A percentile compares a stretch with the other conserved stretches of the same genome.
phyloP scores from a whole-genome alignment of 2,888 invertebrate genomes.

The Nudaria mundana region DNA sequence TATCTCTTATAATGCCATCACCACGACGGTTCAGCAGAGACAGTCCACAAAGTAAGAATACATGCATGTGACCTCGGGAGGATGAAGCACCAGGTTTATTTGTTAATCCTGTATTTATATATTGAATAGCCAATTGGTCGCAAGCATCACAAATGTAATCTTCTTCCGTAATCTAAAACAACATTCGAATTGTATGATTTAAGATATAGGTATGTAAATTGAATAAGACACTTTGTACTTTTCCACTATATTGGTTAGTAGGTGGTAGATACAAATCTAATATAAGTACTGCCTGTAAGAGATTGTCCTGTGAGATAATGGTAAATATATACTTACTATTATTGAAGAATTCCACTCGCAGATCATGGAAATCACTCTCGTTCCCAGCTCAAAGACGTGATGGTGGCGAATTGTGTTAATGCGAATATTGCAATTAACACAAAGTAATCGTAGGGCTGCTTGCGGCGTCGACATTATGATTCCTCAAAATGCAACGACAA shows the following conservation, averaged over 20 bases:
- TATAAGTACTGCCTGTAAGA: no score
- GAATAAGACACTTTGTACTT: no score
- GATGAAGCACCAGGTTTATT: background rate
- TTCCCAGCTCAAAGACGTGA: background rate
- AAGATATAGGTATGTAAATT: no score
- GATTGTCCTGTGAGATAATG: no score
- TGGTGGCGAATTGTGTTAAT: background rate
- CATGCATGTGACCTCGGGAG: background rate
- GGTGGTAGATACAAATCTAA: no score
- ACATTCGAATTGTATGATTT: no score
- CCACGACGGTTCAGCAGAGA: background rate
- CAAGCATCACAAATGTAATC: background rate
- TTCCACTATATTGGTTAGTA: no score
- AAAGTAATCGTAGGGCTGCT: background rate
- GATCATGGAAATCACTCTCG: background rate
- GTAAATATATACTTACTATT: background rate
- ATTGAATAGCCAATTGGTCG: background rate
- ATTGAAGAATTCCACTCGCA: background rate
- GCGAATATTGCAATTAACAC: background rate
- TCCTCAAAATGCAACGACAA: background rate
- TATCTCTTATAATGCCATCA: background rate
- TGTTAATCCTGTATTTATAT: background rate
- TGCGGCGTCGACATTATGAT: background rate
- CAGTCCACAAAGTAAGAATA: no score
- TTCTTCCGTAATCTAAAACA: background rate